phyloP scores from a whole-genome alignment of 1,140 invertebrate genomes.

The Drosophila ohnishii region DNA sequence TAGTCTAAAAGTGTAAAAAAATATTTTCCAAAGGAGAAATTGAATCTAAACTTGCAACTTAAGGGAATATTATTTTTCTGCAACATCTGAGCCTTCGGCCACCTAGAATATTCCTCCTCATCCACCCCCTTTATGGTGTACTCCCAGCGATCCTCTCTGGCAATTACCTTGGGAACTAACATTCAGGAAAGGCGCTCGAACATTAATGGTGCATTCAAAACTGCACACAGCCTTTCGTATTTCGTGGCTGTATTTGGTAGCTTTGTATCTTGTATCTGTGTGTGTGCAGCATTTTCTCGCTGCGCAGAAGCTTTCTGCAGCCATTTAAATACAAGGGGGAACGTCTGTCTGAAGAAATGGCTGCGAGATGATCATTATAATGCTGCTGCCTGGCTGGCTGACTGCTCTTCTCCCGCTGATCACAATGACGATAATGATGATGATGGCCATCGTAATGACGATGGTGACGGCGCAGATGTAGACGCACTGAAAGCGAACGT shows the following conservation, averaged over 20 bases:
- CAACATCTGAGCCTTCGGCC: background rate
- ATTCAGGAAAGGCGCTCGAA: constrained; percentile 53
- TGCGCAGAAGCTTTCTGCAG: constrained; percentile 48
- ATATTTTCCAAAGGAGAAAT: background rate
- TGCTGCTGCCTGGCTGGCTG: constrained; percentile 16
- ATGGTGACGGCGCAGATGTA: constrained; percentile 79
- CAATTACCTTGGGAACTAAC: constrained; percentile 41
- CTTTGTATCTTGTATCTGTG: background rate
- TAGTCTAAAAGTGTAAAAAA: too few species aligned
- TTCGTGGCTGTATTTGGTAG: background rate
- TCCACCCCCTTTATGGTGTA: background rate
- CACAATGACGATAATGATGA: constrained; percentile 25
- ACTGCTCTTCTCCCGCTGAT: constrained; percentile 16
- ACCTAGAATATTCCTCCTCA: background rate
- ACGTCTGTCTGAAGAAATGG: constrained; percentile 48
- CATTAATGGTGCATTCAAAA: constrained; percentile 62
- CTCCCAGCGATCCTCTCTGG: background rate
- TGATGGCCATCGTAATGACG: constrained; percentile 41
- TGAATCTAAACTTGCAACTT: background rate
- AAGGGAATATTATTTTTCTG: background rate
- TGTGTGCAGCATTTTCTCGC: constrained; percentile 6
- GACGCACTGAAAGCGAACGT: constrained; percentile 81
- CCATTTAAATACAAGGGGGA: constrained; percentile 61
- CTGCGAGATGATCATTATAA: constrained; percentile 60
- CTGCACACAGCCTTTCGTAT: constrained; percentile 27